phyloP scores from a whole-genome alignment of 2,113 vertebrate genomes.

The Uria lomvia region DNA sequence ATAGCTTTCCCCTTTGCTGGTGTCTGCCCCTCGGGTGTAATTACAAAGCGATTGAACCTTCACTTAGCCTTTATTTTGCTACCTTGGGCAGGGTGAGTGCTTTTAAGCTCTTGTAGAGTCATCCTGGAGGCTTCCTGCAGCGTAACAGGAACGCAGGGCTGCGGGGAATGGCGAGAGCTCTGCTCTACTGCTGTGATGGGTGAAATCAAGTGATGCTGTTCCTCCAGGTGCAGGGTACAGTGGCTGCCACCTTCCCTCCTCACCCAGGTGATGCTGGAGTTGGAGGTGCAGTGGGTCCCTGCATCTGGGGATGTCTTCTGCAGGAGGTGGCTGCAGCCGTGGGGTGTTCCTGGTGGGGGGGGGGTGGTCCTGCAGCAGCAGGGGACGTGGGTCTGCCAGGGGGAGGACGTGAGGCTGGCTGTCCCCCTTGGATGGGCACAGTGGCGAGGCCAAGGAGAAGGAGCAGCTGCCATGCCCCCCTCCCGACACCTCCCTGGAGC shows the following conservation, averaged over 20 bases:
- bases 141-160: accelerated
- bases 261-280: background rate
- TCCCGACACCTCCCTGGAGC: background rate
- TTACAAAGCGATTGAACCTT: background rate
- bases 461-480: background rate
- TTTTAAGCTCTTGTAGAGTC: background rate
- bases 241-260: background rate
- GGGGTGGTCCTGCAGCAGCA: background rate
- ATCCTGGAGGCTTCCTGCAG: background rate
- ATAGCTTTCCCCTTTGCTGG: background rate
- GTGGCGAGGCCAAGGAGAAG: background rate
- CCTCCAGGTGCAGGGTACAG: too few relatives aligned
- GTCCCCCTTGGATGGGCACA: background rate
- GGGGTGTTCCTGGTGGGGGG: background rate
- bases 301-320: background rate
- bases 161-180: background rate
- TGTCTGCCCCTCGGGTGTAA: background rate
- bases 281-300: background rate
- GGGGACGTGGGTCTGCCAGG: too few relatives aligned
- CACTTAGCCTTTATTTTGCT: too few relatives aligned
- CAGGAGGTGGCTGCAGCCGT: background rate
- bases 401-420: too few relatives aligned
- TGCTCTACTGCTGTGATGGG: accelerated
- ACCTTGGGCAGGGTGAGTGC: background rate
- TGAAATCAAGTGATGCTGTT: background rate